Evolutionary conservation across 1,140 invertebrate genomes (phyloP), one percentile per base, ranked within the genome.

Genomic region (Elymnias hypermnestra): DNA sequence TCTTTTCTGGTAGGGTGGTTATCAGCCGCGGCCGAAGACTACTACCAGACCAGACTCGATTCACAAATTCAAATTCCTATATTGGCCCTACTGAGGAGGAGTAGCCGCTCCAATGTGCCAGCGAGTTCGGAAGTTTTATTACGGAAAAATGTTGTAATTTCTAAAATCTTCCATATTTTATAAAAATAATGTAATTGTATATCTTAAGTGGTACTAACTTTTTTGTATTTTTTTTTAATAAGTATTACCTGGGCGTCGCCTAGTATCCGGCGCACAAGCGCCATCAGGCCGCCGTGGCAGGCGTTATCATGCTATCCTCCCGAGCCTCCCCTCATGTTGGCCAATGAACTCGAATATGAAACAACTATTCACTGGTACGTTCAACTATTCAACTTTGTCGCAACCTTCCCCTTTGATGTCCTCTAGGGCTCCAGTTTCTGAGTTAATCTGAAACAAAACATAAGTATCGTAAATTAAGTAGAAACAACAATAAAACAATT

Each of bases 231-330:
- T 17, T 2, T 31, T 3, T 3, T 15, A 3, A 31, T 1, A 15
- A 15, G 12, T 13, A 5, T 66, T 66, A 86, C 83, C 83, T 87
- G 85, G 73, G 85, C 85, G 82, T 87, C 85, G 68, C 85, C 85
- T 75, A 87, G 65, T 64, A 87, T 85, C 31, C 85, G 85, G 73
- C 85, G 83, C 78, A 87, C 83, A 65, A 87, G 81, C 77, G 85
- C 85, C 85, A 87, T 86, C 72, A 75, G 77, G 77, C 78, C 69
- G 81, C 74, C 68, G 73, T 77, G 73, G 74, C 73, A 60, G 56
- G 61, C 52, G 75, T 66, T 72, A 70, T 66, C 85, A 87, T 87
- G 73, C 75, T 86, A 87, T 62, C 82, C 81, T 54, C 71, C 77
- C 41, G 61, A 68, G 58, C 69, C 49, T 35, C 54, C 44, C 49